phyloP scores from a whole-genome alignment of 2,113 vertebrate genomes.

The Spea bombifrons region DNA sequence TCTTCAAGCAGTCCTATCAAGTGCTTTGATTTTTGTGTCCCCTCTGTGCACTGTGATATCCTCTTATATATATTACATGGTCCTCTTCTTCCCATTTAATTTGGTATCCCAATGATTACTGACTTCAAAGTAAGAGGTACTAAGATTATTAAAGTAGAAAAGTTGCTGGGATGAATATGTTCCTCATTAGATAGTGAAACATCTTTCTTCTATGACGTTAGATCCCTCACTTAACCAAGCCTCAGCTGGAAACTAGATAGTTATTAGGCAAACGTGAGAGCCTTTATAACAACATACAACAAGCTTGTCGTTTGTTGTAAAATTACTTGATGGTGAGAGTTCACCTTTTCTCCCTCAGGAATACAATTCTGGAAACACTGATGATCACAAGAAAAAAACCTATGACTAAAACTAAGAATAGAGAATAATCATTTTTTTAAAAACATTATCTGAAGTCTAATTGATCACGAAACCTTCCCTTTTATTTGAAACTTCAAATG shows the following conservation, averaged over 20 bases:
- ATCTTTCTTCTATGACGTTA: slow-evolving; percentile 36
- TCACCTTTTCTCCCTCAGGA: too few relatives aligned
- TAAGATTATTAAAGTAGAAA: slow-evolving; percentile 36
- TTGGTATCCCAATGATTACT: slow-evolving; percentile 12
- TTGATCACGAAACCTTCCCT: too few relatives aligned
- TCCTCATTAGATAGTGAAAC: slow-evolving; percentile 37
- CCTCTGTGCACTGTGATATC: slow-evolving; percentile 8
- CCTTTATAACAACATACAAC: slow-evolving; percentile 5
- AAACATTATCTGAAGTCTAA: too few relatives aligned
- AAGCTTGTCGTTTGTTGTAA: slow-evolving; percentile 9
- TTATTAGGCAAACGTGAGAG: slow-evolving; percentile 28
- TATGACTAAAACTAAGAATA: too few relatives aligned
- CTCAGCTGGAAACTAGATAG: slow-evolving; percentile 30
- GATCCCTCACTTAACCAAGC: slow-evolving; percentile 3
- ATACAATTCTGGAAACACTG: too few relatives aligned
- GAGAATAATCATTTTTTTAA: too few relatives aligned
- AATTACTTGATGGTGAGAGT: background rate
- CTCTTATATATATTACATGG: slow-evolving; percentile 29
- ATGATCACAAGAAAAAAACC: too few relatives aligned
- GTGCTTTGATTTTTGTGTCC: slow-evolving; percentile 21
- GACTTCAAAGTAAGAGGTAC: slow-evolving; percentile 35
- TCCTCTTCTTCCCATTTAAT: slow-evolving; percentile 12
- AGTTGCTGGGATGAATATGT: slow-evolving; percentile 30
- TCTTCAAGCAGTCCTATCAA: background rate
- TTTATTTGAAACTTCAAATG: too few relatives aligned